These are phyloP conservation scores for Odontamblyopus rebecca DNA, from an alignment of 2,797 vertebrate genomes.

Conservation along the genomic window DNA sequence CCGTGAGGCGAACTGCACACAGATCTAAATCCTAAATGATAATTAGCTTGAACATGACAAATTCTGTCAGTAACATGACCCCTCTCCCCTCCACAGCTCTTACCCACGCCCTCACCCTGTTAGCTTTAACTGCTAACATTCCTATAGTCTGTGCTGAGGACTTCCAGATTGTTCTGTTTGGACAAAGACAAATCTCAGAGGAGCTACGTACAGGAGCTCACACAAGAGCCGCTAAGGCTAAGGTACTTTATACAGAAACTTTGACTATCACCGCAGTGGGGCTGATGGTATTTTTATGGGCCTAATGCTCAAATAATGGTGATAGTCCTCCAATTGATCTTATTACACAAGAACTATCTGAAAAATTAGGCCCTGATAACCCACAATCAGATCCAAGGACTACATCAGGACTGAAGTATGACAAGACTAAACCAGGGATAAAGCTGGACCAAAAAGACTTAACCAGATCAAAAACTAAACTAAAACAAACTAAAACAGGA, in stretches of 20 bases:
- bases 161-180: constrained; percentile 72
- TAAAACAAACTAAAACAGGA: too few relatives aligned
- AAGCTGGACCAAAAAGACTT: too few relatives aligned
- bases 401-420: background rate
- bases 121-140: constrained; percentile 65
- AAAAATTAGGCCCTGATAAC: background rate
- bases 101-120: constrained; percentile 45
- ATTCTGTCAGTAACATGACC: background rate
- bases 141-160: constrained; percentile 47
- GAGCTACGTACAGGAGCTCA: too few relatives aligned
- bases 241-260: background rate
- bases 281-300: background rate
- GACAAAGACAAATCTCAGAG: constrained; percentile 35
- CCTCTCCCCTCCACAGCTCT: constrained; percentile 10
- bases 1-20: background rate
- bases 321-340: background rate
- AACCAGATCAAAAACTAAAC: too few relatives aligned
- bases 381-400: background rate
- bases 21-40: background rate
- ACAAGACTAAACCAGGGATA: too few relatives aligned
- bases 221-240: background rate
- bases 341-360: background rate
- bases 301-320: background rate
- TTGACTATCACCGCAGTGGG: background rate
- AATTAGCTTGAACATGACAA: background rate